These are phyloP conservation scores for Tubulanus polymorphus DNA, from an alignment of 2,888 invertebrate species.

Conservation along the genomic window DNA sequence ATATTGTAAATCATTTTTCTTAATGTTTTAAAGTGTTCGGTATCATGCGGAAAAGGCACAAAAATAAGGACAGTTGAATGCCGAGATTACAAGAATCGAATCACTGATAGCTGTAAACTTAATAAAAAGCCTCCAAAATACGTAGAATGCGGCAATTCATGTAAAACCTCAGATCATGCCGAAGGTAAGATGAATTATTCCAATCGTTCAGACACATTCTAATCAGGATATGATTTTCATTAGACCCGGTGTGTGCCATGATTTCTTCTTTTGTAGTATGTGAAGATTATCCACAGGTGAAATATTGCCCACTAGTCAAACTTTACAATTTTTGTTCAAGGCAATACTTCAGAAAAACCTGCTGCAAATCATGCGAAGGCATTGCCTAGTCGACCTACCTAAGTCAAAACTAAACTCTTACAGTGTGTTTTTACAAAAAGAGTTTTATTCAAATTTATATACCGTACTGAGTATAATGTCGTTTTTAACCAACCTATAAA, in stretches of 20 bases:
- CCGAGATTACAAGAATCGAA: conserved; percentile 30
- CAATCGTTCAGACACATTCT: neutral
- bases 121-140: conserved; percentile 26
- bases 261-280: no score
- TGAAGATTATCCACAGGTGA: no score
- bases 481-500: no score
- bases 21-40: conserved; percentile 34
- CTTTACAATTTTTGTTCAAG: no score
- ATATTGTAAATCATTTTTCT: neutral
- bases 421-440: no score
- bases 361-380: no score
- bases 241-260: neutral
- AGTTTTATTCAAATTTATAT: no score
- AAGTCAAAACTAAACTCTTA: no score
- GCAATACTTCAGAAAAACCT: no score
- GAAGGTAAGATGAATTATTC: conserved; percentile 10
- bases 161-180: conserved; percentile 21
- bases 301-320: no score
- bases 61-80: conserved; percentile 40
- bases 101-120: conserved; percentile 29
- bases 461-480: no score
- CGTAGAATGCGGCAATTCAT: conserved; percentile 33
- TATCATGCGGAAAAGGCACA: conserved; percentile 35
- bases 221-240: neutral
- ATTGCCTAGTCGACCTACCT: no score